A percentile compares a stretch with the other conserved stretches of the same genome.
phyloP scores from a whole-genome alignment of 2,797 vertebrate genomes.

The Pantherophis vulpinus region DNA sequence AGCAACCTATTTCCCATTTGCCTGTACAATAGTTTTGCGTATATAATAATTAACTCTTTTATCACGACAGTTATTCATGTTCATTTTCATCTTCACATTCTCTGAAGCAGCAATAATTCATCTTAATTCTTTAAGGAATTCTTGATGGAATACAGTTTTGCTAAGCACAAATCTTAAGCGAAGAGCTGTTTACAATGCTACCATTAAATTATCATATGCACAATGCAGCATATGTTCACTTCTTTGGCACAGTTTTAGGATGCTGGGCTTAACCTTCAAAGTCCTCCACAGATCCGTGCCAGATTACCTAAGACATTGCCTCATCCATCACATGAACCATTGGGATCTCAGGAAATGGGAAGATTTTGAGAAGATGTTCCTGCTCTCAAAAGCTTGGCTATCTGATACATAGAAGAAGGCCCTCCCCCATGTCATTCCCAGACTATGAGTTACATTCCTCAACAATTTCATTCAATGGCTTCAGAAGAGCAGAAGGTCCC shows the following conservation, averaged over 20 bases:
- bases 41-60: conserved; percentile 38
- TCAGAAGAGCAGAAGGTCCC: background rate
- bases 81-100: conserved; percentile 42
- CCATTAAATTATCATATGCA: conserved; percentile 5
- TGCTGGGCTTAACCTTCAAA: background rate
- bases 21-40: conserved; percentile 39
- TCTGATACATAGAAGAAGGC: background rate
- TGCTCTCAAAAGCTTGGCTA: background rate
- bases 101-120: conserved; percentile 46
- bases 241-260: background rate
- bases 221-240: background rate
- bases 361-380: background rate
- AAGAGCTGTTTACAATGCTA: conserved; percentile 13
- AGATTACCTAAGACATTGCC: background rate
- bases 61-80: conserved; percentile 38
- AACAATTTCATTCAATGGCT: background rate
- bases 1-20: conserved; percentile 32
- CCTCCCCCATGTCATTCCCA: background rate
- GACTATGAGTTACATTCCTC: background rate
- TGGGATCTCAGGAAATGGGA: background rate
- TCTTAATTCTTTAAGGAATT: conserved; percentile 52
- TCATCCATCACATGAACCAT: background rate
- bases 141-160: conserved; percentile 27
- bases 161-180: conserved; percentile 31
- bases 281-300: background rate